These are phyloP conservation scores for Panzeria rudis DNA, from an alignment of 2,888 invertebrate species.

Conservation along the genomic window DNA sequence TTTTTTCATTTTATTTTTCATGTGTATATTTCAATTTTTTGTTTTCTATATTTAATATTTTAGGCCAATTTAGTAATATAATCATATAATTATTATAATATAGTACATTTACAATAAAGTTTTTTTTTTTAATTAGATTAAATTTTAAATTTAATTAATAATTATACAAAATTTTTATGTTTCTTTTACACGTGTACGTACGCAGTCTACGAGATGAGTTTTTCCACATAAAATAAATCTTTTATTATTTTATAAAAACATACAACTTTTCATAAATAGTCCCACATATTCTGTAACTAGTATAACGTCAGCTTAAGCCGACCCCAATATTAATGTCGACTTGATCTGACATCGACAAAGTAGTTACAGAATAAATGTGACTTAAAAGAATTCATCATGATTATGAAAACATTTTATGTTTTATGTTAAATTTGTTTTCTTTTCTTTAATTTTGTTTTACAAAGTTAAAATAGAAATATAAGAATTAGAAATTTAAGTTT, in stretches of 20 bases:
- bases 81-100: conserved; percentile 65
- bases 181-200: conserved; percentile 67
- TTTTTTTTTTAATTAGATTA: conserved; percentile 62
- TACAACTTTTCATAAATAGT: conserved; percentile 7
- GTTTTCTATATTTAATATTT: conserved; percentile 66
- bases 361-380: too few species aligned
- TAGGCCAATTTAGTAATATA: conserved; percentile 63
- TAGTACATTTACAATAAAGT: conserved; percentile 71
- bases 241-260: conserved; percentile 2
- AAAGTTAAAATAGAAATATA: conserved; percentile 23
- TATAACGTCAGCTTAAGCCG: too few species aligned
- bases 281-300: not conserved
- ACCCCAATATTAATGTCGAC: too few species aligned
- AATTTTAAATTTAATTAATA: conserved; percentile 69
- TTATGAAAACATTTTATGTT: not conserved
- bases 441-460: conserved; percentile 26
- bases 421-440: not conserved
- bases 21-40: conserved; percentile 73
- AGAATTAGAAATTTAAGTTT: conserved; percentile 42
- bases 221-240: conserved; percentile 34
- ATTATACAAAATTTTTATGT: conserved; percentile 64
- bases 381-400: not conserved
- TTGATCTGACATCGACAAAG: too few species aligned
- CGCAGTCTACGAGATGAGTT: conserved; percentile 73
- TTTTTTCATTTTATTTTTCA: conserved; percentile 58